These are phyloP conservation scores for Drosophila cardini DNA, from an alignment of 1,140 invertebrate genomes.

Conservation along the genomic window DNA sequence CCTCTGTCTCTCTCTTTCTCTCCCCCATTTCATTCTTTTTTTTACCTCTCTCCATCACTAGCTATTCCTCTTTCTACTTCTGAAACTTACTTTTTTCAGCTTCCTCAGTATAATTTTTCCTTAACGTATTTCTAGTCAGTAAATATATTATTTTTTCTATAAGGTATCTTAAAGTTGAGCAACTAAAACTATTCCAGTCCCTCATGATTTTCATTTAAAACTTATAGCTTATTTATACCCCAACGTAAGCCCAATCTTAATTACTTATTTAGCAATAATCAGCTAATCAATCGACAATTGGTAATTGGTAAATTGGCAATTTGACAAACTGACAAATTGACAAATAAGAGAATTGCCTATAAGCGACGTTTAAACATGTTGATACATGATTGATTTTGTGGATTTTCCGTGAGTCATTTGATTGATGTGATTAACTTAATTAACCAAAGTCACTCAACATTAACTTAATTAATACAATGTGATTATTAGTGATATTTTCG, in stretches of 20 bases:
- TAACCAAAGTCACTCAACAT: conserved; percentile 32
- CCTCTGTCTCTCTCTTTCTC: no score
- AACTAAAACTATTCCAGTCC: not conserved
- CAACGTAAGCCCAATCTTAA: conserved; percentile 11
- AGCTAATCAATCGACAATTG: conserved; percentile 13
- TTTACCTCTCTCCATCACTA: no score
- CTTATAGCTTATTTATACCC: conserved; percentile 27
- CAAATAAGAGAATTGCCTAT: not conserved
- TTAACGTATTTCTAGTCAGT: not conserved
- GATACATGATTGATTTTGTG: conserved; percentile 22
- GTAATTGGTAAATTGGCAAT: conserved; percentile 17
- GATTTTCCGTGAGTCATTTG: conserved; percentile 7
- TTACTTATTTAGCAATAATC: conserved; percentile 37
- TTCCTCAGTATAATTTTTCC: not conserved
- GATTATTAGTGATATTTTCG: conserved; percentile 26
- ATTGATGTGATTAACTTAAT: conserved; percentile 11
- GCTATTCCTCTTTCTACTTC: no score
- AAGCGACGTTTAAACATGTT: conserved; percentile 10
- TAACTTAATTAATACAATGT: conserved; percentile 49
- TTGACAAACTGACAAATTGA: conserved; percentile 14
- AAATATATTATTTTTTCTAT: not conserved
- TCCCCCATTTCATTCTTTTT: no score
- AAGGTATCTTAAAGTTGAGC: not conserved
- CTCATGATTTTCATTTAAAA: not conserved
- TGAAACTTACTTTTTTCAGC: not conserved